phyloP scores from a whole-genome alignment of 1,140 invertebrate genomes.

The Diachasma alloeum region DNA sequence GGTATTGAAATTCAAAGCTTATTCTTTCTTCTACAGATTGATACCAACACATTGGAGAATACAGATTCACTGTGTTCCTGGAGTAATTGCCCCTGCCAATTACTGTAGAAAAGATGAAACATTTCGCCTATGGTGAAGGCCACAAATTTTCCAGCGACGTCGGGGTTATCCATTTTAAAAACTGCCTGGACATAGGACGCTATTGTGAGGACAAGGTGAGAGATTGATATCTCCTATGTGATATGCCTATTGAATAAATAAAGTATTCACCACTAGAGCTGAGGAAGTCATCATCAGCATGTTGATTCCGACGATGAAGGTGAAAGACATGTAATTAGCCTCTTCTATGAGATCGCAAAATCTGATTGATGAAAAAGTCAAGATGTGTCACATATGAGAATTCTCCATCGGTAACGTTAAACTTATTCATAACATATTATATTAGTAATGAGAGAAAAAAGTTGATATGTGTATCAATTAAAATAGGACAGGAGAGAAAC shows the following conservation, averaged over 20 bases:
- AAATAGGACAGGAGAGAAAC: no score
- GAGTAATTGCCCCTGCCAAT: constrained; percentile 26
- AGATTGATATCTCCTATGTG: not conserved
- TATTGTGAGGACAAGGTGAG: not conserved
- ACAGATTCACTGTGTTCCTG: constrained; percentile 21
- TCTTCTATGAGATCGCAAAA: constrained; percentile 25
- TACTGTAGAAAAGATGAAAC: constrained; percentile 27
- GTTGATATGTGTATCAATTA: no score
- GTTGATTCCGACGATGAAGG: constrained; percentile 20
- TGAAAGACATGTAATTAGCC: constrained; percentile 18
- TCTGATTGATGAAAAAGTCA: not conserved
- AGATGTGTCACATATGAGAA: not conserved
- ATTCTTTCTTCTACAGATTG: not conserved
- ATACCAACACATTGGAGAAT: constrained; percentile 17
- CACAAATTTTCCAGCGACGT: constrained; percentile 19
- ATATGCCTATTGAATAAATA: not conserved
- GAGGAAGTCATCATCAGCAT: constrained; percentile 28
- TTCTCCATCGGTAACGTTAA: not conserved
- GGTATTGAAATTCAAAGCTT: not conserved
- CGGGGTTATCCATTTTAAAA: constrained; percentile 25
- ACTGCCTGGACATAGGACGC: not conserved
- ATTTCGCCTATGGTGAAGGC: constrained; percentile 21
- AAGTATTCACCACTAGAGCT: constrained; percentile 15
- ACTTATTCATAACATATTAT: not conserved
- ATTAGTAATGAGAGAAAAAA: no score